Base-by-base conservation (phyloP, 2,888 invertebrate genomes). In the Liposcelis brunnea region DNA sequence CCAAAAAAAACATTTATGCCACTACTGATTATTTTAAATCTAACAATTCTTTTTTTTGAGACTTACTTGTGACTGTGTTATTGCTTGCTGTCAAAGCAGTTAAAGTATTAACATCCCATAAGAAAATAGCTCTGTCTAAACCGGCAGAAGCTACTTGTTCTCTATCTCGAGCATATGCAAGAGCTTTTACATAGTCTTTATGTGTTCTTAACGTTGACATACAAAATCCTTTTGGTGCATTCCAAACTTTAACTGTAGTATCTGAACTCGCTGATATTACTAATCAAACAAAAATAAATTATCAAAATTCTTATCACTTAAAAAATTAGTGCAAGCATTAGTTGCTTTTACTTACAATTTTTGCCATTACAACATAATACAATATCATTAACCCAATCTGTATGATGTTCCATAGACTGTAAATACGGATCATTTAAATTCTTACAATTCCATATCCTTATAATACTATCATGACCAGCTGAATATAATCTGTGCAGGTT, bases 321-420 rank as follows among this genome's bases (percentile, higher is more conserved):
- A n/a, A n/a, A n/a, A n/a, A n/a, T n/a, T n/a, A n/a, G n/a, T n/a
- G n/a, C n/a, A n/a, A n/a, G n/a, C n/a, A n/a, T n/a, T 26, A 26
- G 8, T 26, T 26, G 4, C 26, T 26, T 26, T 26, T 40, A 67
- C 73, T 67, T 66, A 87, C 87, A 74, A 65, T 95, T 93, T 63
- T 89, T 82, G 32, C 97, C 97, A 52, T 86, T 86, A 64, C 95
- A 95, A 62, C 97, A 98, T 21, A 98, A 70, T 33, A 97, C 86
- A 60, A 99, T 91, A 66, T 98, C 98, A 65, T 98, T 98, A 42
- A 98, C 95, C 98, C 98, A 98, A 65, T 98, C 98, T 2, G 95
- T 97, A 62, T 98, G 98, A 65, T 98, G 97, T 62, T 98, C 97
- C 93, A 99, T 91, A 26, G 94, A 91, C 59, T 91, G 87, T 49